Evolutionary conservation across 2,888 invertebrate species (phyloP).

Genomic region (Brachypalpus laphriformis): DNA sequence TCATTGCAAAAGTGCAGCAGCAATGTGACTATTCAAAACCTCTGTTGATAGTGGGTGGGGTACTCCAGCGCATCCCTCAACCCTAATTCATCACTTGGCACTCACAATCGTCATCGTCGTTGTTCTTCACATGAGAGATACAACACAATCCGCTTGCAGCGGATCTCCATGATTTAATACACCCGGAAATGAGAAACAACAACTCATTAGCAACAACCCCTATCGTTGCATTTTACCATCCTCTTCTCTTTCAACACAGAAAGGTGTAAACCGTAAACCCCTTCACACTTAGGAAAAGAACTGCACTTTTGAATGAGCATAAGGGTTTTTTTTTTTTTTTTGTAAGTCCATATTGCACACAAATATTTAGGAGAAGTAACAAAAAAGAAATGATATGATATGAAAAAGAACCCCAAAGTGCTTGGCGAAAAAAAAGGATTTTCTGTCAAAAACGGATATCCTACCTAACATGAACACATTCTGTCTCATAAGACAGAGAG

Average conservation of each 20-base stretch:
- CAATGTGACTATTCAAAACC: not conserved
- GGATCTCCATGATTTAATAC: constrained; percentile 71
- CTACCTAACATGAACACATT: constrained; percentile 75
- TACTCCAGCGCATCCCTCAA: not conserved
- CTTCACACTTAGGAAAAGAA: constrained; percentile 16
- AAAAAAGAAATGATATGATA: constrained; percentile 29
- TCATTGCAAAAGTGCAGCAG: constrained; percentile 58
- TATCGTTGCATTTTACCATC: constrained; percentile 52
- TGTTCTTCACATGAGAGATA: constrained; percentile 65
- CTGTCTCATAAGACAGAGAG: constrained; percentile 73
- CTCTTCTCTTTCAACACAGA: constrained; percentile 40
- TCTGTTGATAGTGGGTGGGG: constrained; percentile 40
- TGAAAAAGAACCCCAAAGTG: constrained; percentile 34
- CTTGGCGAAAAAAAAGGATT: constrained; percentile 35
- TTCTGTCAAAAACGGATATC: constrained; percentile 69
- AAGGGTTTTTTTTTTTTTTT: too few relatives aligned
- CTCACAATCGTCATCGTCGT: constrained; percentile 66
- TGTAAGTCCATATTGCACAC: constrained; percentile 55
- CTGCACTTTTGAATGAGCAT: constrained; percentile 28
- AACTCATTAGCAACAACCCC: constrained; percentile 72
- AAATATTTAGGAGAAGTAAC: constrained; percentile 58
- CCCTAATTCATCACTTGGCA: constrained; percentile 39
- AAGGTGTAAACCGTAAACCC: constrained; percentile 67
- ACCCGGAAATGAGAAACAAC: constrained; percentile 73
- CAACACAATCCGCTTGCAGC: constrained; percentile 67